These are phyloP conservation scores for Amphipyra tragopoginis DNA, from an alignment of 2,888 invertebrate genomes.

Conservation along the genomic window DNA sequence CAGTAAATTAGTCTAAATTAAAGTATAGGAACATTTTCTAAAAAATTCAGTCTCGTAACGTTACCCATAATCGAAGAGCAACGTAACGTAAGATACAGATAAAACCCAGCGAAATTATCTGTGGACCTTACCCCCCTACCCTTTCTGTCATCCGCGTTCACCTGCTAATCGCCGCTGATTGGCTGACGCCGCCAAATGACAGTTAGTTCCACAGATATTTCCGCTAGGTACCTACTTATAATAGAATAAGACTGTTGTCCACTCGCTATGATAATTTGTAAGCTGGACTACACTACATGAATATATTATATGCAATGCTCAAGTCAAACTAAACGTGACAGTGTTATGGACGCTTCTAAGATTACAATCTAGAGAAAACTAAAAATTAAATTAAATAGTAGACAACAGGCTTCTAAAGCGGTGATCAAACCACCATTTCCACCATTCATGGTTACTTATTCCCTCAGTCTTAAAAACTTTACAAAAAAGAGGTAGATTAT, in stretches of 20 bases:
- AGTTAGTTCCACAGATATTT: constrained; percentile 15
- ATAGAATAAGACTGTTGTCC: constrained; percentile 83
- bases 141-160: constrained; percentile 8
- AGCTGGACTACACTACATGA: constrained; percentile 54
- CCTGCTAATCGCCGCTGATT: constrained; percentile 3
- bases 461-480: constrained; percentile 85
- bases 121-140: constrained; percentile 3
- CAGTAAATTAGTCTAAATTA: constrained; percentile 89
- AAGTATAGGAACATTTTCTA: constrained; percentile 88
- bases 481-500: constrained; percentile 82
- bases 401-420: constrained; percentile 85
- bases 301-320: constrained; percentile 49
- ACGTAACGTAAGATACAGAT: constrained; percentile 77
- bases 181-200: constrained; percentile 21
- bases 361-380: constrained; percentile 53
- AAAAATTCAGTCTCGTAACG: constrained; percentile 85
- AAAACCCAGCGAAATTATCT: constrained; percentile 46
- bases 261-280: constrained; percentile 67
- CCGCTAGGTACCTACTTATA: constrained; percentile 52
- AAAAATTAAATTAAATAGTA: constrained; percentile 69
- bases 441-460: constrained; percentile 74
- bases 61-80: constrained; percentile 81
- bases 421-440: constrained; percentile 87
- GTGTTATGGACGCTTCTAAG: constrained; percentile 54
- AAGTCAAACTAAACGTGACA: constrained; percentile 47